phyloP scores from a whole-genome alignment of 2,888 invertebrate genomes.

The Caenorhabditis drosophilae region DNA sequence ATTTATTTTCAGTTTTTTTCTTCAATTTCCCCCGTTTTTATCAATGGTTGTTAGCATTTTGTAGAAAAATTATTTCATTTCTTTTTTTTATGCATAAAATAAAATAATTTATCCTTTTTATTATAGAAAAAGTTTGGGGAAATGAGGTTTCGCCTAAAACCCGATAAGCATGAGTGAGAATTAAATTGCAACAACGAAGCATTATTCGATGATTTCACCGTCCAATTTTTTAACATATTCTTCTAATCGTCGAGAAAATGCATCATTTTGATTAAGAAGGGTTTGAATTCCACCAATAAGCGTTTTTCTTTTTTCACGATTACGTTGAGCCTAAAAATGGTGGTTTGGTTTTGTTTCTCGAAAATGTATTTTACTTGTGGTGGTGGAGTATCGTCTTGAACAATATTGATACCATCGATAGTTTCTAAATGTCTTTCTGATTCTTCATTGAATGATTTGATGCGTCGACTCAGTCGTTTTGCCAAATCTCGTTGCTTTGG shows the following conservation, averaged over 20 bases:
- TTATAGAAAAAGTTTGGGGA: background rate
- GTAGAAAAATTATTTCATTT: too few species aligned
- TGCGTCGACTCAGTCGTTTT: slow-evolving; percentile 54
- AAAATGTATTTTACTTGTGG: slow-evolving; percentile 31
- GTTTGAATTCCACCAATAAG: slow-evolving; percentile 59
- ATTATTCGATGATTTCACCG: slow-evolving; percentile 40
- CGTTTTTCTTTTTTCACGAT: slow-evolving; percentile 62
- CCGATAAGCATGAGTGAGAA: too few species aligned
- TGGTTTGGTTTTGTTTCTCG: background rate
- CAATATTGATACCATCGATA: slow-evolving; percentile 61
- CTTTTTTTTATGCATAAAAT: too few species aligned
- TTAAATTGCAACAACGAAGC: too few species aligned
- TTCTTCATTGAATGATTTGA: slow-evolving; percentile 57
- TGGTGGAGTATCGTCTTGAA: slow-evolving; percentile 47
- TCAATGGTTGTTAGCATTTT: too few species aligned
- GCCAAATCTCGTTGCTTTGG: slow-evolving; percentile 55
- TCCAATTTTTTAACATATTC: slow-evolving; percentile 37
- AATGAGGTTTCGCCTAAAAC: too few species aligned
- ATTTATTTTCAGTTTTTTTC: slow-evolving; percentile 1
- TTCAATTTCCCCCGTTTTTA: too few species aligned
- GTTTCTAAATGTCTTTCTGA: slow-evolving; percentile 55
- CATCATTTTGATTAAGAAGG: slow-evolving; percentile 63
- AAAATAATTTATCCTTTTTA: too few species aligned
- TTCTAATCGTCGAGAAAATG: slow-evolving; percentile 39
- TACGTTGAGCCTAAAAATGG: slow-evolving; percentile 47